Base-by-base conservation (phyloP, 1,140 invertebrate species). In the Pseudomyrmex pallidus region DNA sequence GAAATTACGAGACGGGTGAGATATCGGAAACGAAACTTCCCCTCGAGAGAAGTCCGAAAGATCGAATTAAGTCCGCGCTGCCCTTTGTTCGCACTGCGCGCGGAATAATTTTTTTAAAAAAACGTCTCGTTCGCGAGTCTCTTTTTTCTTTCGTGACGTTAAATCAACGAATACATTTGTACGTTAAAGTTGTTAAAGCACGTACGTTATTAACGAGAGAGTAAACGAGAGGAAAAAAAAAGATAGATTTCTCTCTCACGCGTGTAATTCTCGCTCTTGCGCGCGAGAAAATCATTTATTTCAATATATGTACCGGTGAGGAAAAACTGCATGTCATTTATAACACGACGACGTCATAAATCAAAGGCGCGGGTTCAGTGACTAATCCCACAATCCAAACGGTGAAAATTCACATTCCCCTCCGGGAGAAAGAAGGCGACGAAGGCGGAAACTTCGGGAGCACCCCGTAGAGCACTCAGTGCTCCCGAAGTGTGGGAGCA, bases 381-480 rank as follows among this genome's bases (percentile, higher is more conserved):
- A 67, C 62, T 67, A 46, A 80, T 72, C 54, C 54, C 54, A 9
- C 54, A n/a, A 59, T 35, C 15, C 54, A 17, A 56, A 54, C 13
- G 25, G 15, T 10, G 13, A 17, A 59, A 68, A 72, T 70, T 66
- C 15, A 17, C 15, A 17, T 8, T 12, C 8, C 12, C 0, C 5
- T 35, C 0, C 35, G 35, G 35, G 0, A 7, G 20, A 59, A 52
- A 66, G 61, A 66, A 72, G 66, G 12, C 15, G 64, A 20, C 10
- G 13, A n/a, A n/a, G n/a, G 22, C 20, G 54, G 35, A 35, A 72
- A 80, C 76, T 80, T 70, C 13, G 66, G 66, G 46, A 15, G 25
- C 76, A 80, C 76, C 76, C 76, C 54, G 76, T 80, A 68, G 66
- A 80, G 66, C 66, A 50, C 54, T 72, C 76, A 68, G 66, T 50